A percentile compares a stretch with the other conserved stretches of the same genome.
These are phyloP conservation scores for Chanos chanos DNA, from an alignment of 2,797 vertebrate genomes.

Conservation along the genomic window DNA sequence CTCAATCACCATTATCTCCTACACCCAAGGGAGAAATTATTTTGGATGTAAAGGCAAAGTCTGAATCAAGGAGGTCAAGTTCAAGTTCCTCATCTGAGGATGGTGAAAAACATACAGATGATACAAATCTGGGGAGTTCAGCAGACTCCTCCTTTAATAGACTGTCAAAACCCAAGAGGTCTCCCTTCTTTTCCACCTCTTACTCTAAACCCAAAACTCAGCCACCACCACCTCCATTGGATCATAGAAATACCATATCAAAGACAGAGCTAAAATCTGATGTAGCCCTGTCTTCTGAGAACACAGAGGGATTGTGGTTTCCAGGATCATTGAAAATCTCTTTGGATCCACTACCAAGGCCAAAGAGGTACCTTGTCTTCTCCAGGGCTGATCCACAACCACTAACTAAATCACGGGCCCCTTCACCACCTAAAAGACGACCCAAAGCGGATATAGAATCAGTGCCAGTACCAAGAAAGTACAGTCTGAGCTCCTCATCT, in stretches of 20 bases:
- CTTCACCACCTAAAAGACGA: no score
- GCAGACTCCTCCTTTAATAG: slow-evolving; percentile 11
- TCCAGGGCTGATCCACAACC: slow-evolving; percentile 2
- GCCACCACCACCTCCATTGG: neutral
- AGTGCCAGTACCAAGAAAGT: neutral
- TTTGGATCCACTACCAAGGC: slow-evolving; percentile 10
- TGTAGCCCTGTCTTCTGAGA: no score
- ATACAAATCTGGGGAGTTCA: neutral
- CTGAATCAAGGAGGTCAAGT: neutral
- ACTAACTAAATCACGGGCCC: neutral
- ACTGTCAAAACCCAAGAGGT: no score
- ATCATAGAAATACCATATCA: no score
- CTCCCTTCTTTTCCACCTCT: no score
- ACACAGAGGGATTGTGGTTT: no score
- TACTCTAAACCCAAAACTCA: no score
- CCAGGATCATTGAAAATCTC: no score
- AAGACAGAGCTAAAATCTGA: no score
- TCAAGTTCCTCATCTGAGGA: no score
- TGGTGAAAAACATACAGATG: slow-evolving; percentile 9
- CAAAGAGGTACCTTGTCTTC: slow-evolving; percentile 16
- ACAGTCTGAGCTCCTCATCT: no score
- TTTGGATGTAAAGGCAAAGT: neutral
- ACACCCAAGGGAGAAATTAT: neutral
- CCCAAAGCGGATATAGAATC: no score
- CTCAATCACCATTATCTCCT: neutral